Percentiles rank a stretch among this genome's conserved stretches.
Conservation (phyloP, 2,797 vertebrate species). For the Spinus pinus region DNA sequence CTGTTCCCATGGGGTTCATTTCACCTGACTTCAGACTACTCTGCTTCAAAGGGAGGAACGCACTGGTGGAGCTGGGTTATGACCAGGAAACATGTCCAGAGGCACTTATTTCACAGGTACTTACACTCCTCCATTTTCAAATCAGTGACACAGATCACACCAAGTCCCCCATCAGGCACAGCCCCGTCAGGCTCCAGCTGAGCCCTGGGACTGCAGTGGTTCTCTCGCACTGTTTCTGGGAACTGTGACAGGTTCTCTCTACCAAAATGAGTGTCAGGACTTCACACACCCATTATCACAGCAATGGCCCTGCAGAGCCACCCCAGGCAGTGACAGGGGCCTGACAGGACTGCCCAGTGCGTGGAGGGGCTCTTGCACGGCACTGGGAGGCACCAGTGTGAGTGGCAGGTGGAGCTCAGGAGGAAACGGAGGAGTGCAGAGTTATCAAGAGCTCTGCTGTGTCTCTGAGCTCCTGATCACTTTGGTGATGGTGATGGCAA, state of each 20-base stretch:
- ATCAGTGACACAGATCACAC: background rate
- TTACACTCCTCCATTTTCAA: background rate
- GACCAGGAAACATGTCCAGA: background rate
- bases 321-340: background rate
- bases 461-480: background rate
- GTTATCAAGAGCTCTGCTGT: background rate
- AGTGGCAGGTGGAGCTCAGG: background rate
- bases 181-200: background rate
- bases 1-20: background rate
- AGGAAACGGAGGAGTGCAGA: background rate
- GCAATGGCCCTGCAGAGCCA: background rate
- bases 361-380: rapidly evolving
- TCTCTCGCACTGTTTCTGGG: background rate
- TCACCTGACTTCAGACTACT: background rate
- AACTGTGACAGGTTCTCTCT: background rate
- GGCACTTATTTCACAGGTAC: background rate
- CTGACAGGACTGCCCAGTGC: background rate
- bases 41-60: background rate
- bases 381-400: background rate
- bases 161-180: background rate
- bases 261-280: background rate
- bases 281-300: rapidly evolving
- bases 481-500: background rate
- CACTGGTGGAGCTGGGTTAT: background rate
- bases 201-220: background rate